These are phyloP conservation scores for Drosophila atripex DNA, from an alignment of 2,888 invertebrate genomes.

Conservation along the genomic window DNA sequence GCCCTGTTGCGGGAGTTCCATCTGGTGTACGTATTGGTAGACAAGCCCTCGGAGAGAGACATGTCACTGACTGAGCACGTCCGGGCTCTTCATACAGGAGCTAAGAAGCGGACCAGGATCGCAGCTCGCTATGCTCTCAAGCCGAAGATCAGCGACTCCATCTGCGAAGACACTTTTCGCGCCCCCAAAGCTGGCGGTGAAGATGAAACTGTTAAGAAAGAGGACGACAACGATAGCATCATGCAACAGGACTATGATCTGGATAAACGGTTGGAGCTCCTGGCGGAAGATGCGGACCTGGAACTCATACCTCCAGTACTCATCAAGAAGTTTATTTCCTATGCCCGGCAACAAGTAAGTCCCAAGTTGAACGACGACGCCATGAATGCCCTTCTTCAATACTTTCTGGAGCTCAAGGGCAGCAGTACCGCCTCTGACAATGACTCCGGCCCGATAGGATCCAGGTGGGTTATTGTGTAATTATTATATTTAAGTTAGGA, in stretches of 20 bases:
- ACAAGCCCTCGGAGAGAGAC: constrained; percentile 87
- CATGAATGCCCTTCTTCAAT: constrained; percentile 88
- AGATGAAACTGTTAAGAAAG: constrained; percentile 3
- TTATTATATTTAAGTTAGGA: constrained; percentile 30
- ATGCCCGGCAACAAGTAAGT: constrained; percentile 93
- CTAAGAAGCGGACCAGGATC: constrained; percentile 72
- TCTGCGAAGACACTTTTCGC: constrained; percentile 55
- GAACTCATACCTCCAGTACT: constrained; percentile 90
- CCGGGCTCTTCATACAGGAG: constrained; percentile 89
- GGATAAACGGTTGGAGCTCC: constrained; percentile 62
- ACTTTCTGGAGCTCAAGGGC: constrained; percentile 91
- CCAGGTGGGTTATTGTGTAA: constrained; percentile 80
- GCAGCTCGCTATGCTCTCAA: constrained; percentile 81
- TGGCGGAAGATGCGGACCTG: constrained; percentile 85
- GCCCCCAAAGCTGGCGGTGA: not conserved
- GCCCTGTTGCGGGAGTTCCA: constrained; percentile 96
- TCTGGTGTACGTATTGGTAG: constrained; percentile 94
- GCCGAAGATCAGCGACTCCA: constrained; percentile 81
- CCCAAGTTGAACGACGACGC: constrained; percentile 91
- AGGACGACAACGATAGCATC: constrained; percentile 62
- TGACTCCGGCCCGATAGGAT: constrained; percentile 92
- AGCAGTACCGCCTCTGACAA: constrained; percentile 51
- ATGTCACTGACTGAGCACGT: constrained; percentile 86
- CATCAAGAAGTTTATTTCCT: constrained; percentile 95
- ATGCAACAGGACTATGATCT: constrained; percentile 82